A percentile compares a stretch with the other conserved stretches of the same genome.
Evolutionary conservation across 2,888 invertebrate genomes (phyloP).

Genomic region (Polydrusus tereticollis): DNA sequence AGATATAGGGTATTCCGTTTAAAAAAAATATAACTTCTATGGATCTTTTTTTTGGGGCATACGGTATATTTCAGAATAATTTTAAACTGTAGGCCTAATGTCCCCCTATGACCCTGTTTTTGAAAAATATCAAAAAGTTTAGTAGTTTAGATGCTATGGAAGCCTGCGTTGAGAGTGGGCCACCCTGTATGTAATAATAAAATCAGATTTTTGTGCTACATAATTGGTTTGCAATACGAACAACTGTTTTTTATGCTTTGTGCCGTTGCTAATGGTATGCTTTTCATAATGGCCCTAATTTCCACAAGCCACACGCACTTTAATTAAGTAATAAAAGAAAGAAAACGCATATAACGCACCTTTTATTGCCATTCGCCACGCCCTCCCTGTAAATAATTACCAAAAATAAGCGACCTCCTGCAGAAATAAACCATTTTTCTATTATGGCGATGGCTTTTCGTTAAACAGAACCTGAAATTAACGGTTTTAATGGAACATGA

Average conservation of each 20-base stretch:
- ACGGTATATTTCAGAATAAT: no score
- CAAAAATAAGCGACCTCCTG: conserved; percentile 2
- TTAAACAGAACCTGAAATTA: neutral
- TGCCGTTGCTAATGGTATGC: neutral
- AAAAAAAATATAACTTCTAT: no score
- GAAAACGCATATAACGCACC: conserved; percentile 8
- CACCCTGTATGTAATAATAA: no score
- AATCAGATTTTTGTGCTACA: no score
- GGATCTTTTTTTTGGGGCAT: no score
- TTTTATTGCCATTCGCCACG: conserved; percentile 2
- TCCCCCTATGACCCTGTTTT: no score
- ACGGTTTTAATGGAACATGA: neutral
- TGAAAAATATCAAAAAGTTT: no score
- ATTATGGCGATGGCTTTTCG: neutral
- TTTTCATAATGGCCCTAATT: neutral
- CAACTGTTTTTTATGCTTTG: neutral
- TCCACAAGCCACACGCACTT: neutral
- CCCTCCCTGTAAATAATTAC: neutral
- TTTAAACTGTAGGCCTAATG: no score
- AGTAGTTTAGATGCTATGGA: no score
- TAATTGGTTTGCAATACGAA: no score
- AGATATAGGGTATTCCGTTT: no score
- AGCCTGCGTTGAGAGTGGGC: no score
- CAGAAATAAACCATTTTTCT: neutral
- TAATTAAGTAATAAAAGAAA: conserved; percentile 11